These are phyloP conservation scores for Cavia aperea DNA, from an alignment of 2,113 vertebrate genomes.

Conservation along the genomic window DNA sequence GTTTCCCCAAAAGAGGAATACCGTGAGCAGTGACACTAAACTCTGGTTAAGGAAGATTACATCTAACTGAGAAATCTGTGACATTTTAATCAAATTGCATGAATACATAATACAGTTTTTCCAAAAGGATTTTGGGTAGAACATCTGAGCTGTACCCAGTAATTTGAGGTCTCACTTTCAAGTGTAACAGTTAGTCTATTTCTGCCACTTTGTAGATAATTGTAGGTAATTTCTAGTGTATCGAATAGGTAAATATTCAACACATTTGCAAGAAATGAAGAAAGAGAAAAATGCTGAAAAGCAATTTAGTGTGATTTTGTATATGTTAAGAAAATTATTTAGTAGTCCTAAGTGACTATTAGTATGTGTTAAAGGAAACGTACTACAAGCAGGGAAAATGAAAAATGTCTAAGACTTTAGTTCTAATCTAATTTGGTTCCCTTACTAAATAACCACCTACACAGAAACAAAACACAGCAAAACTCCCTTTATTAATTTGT, in stretches of 20 bases:
- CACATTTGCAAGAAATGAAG: not conserved
- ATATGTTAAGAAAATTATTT: not conserved
- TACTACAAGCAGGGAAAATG: not conserved
- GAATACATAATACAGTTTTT: not conserved
- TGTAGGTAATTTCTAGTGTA: not conserved
- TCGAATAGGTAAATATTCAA: not conserved
- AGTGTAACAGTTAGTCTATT: not conserved
- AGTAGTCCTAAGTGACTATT: not conserved
- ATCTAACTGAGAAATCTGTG: not conserved
- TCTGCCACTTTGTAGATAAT: not conserved
- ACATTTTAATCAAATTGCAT: constrained; percentile 3
- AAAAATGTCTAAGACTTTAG: not conserved
- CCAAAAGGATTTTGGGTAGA: not conserved
- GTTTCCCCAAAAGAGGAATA: not conserved
- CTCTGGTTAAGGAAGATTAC: not conserved
- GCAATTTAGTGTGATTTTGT: not conserved
- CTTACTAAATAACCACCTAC: not conserved
- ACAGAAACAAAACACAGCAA: not conserved
- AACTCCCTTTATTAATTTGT: not conserved
- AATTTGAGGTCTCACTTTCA: not conserved
- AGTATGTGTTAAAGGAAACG: not conserved
- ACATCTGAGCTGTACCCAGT: not conserved
- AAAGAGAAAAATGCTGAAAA: not conserved
- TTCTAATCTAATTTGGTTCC: not conserved
- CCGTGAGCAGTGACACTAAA: not conserved